phyloP scores from a whole-genome alignment of 2,888 invertebrate species.

The Lathronympha strigana region DNA sequence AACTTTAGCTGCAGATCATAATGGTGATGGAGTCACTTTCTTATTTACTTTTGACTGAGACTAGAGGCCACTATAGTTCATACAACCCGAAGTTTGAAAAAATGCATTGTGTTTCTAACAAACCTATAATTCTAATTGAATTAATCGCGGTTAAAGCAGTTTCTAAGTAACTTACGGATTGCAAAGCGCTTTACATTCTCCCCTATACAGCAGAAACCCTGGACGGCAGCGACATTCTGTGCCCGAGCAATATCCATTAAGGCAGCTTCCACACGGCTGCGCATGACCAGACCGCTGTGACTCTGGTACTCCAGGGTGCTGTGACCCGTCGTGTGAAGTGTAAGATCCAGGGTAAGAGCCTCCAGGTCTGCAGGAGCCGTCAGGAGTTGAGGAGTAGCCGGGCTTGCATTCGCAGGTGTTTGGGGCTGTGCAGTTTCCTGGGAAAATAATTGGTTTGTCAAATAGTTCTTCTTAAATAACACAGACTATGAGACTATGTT shows the following conservation, averaged over 20 bases:
- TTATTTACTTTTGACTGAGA: too few relatives aligned
- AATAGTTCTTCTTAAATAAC: background rate
- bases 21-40: too few relatives aligned
- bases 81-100: too few relatives aligned
- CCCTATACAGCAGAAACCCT: conserved; percentile 35
- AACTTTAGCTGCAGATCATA: too few relatives aligned
- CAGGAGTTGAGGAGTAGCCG: conserved; percentile 61
- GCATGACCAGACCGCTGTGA: background rate
- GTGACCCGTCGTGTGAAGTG: background rate
- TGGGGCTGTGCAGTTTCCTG: conserved; percentile 80
- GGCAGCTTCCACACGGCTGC: conserved; percentile 54
- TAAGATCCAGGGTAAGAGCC: background rate
- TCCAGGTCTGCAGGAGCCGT: conserved; percentile 53
- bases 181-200: conserved; percentile 27
- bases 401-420: conserved; percentile 82
- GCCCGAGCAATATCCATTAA: conserved; percentile 69
- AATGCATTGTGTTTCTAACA: too few relatives aligned
- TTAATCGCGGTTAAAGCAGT: too few relatives aligned
- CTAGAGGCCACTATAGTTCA: too few relatives aligned
- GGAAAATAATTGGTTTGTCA: conserved; percentile 31
- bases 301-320: background rate
- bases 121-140: too few relatives aligned
- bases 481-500: too few relatives aligned
- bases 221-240: conserved; percentile 76
- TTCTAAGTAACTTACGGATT: conserved; percentile 12